phyloP scores from a whole-genome alignment of 1,140 invertebrate genomes.

The Plutomurus gul region DNA sequence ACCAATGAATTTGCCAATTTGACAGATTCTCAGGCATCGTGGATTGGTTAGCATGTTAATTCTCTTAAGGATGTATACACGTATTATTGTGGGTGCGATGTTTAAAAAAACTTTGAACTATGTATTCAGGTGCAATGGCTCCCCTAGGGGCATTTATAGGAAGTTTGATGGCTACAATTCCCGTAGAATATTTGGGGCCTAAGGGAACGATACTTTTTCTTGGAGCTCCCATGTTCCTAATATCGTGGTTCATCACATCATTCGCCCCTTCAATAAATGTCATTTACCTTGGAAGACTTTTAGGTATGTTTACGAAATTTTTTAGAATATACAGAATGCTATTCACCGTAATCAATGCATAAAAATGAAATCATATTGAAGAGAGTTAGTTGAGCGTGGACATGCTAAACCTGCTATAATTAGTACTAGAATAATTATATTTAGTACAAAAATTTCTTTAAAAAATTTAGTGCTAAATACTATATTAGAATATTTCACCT shows the following conservation, averaged over 20 bases:
- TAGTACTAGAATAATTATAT: no score
- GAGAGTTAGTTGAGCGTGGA: no score
- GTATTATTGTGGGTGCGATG: no score
- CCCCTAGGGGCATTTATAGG: constrained; percentile 48
- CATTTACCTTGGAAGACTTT: constrained; percentile 37
- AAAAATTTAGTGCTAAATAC: no score
- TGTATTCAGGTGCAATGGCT: constrained; percentile 37
- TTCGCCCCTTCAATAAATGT: constrained; percentile 30
- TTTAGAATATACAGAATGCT: no score
- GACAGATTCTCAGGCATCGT: constrained; percentile 15
- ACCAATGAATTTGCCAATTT: constrained; percentile 1
- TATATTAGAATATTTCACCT: no score
- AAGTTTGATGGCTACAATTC: constrained; percentile 36
- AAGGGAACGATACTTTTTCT: constrained; percentile 37
- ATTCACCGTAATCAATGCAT: no score
- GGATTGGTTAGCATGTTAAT: constrained; percentile 18
- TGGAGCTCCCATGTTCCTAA: constrained; percentile 23
- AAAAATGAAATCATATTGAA: no score
- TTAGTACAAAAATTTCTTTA: no score
- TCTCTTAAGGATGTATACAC: no score
- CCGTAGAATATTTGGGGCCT: constrained; percentile 33
- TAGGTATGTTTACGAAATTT: constrained; percentile 34
- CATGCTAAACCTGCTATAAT: no score
- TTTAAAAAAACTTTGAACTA: neutral
- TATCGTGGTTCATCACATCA: constrained; percentile 40